Evolutionary conservation across 2,888 invertebrate species (phyloP).

Genomic region (Drosophila anomelani): DNA sequence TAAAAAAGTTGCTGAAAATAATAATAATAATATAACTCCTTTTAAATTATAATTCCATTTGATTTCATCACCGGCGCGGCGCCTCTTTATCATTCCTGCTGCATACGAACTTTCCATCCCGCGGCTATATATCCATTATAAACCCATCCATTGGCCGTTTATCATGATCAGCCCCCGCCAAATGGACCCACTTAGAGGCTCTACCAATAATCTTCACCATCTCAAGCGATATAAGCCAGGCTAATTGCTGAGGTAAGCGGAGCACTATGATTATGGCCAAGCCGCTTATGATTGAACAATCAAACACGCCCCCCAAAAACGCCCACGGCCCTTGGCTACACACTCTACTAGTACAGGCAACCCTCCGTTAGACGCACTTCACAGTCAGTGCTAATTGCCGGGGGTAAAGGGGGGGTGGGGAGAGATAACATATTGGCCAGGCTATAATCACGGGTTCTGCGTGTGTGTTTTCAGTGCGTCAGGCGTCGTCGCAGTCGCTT

Average conservation of each 20-base stretch:
- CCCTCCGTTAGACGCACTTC: constrained; percentile 69
- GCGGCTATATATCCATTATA: constrained; percentile 33
- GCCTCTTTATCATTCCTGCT: constrained; percentile 2
- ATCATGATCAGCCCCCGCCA: constrained; percentile 52
- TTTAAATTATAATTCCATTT: background rate
- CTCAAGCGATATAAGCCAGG: background rate
- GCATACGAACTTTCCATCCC: background rate
- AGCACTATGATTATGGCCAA: constrained; percentile 67
- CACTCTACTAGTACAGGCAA: background rate
- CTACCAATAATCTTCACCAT: constrained; percentile 7
- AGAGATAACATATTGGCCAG: constrained; percentile 14
- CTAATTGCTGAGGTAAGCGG: constrained; percentile 66
- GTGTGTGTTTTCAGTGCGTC: constrained; percentile 58
- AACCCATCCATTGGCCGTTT: constrained; percentile 44
- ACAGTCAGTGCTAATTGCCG: constrained; percentile 58
- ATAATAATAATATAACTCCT: too few species aligned
- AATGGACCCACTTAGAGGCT: constrained; percentile 22
- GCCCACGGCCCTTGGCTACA: constrained; percentile 67
- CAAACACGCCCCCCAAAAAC: constrained; percentile 69
- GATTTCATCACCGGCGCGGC: constrained; percentile 12
- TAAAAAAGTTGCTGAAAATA: too few species aligned
- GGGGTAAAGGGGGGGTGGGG: background rate
- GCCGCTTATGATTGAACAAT: constrained; percentile 74
- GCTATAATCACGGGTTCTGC: constrained; percentile 67
- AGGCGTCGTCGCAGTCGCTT: constrained; percentile 40